These are phyloP conservation scores for Camptogramma bilineatum DNA, from an alignment of 2,888 invertebrate genomes.

Conservation along the genomic window DNA sequence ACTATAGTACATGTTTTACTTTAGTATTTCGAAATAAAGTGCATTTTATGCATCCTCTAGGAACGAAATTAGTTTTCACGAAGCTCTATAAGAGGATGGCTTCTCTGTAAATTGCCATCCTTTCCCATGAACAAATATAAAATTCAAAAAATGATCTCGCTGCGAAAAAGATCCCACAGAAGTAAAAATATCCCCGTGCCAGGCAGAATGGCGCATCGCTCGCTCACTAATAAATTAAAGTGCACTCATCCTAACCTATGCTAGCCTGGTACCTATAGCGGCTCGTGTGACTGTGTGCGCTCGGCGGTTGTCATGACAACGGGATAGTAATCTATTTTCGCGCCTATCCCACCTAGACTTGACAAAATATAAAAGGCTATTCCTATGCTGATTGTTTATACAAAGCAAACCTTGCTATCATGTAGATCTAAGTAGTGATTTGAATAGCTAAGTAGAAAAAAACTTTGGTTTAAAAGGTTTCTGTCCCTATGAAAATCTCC, in stretches of 20 bases:
- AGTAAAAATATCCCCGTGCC: conserved; percentile 20
- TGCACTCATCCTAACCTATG: conserved; percentile 46
- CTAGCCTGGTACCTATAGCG: conserved; percentile 46
- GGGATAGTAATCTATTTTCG: conserved; percentile 44
- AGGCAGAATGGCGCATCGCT: conserved; percentile 33
- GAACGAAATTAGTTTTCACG: neutral
- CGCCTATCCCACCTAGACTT: conserved; percentile 32
- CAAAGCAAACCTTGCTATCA: conserved; percentile 9
- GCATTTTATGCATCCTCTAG: neutral
- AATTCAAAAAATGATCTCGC: conserved; percentile 12
- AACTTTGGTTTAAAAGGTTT: neutral
- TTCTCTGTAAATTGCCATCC: neutral
- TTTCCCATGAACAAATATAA: neutral
- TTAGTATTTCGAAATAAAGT: too few species aligned
- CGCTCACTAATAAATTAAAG: conserved; percentile 43
- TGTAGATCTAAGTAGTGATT: conserved; percentile 1
- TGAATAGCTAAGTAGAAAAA: neutral
- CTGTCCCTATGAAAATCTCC: conserved; percentile 12
- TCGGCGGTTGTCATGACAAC: conserved; percentile 56
- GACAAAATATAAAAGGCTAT: conserved; percentile 29
- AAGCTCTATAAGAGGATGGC: neutral
- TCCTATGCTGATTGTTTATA: conserved; percentile 25
- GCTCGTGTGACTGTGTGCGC: conserved; percentile 44
- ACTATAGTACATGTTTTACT: too few species aligned
- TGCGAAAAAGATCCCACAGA: conserved; percentile 22